phyloP scores from a whole-genome alignment of 2,888 invertebrate species.

The Abrostola triplasia region DNA sequence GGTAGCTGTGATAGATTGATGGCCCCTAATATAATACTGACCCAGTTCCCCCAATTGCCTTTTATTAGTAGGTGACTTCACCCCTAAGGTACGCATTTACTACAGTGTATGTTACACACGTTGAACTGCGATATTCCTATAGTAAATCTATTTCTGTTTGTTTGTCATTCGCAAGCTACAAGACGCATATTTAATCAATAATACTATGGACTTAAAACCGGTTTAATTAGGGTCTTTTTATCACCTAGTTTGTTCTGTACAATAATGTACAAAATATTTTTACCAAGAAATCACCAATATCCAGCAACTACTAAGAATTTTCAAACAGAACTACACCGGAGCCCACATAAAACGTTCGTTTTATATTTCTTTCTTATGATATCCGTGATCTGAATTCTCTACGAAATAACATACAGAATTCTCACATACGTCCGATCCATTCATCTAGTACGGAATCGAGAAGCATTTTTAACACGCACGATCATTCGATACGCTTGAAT shows the following conservation, averaged over 20 bases:
- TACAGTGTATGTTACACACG: not conserved
- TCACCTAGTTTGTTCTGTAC: too few species aligned
- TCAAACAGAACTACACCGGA: too few species aligned
- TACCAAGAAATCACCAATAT: too few species aligned
- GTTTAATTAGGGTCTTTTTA: too few species aligned
- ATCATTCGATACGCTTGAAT: constrained; percentile 30
- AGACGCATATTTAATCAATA: too few species aligned
- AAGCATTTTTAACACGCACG: constrained; percentile 42
- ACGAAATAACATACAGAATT: constrained; percentile 23
- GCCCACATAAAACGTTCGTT: not conserved
- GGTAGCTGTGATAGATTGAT: constrained; percentile 17
- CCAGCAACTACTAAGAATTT: too few species aligned
- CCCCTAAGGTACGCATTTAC: not conserved
- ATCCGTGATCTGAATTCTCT: constrained; percentile 32
- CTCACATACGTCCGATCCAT: constrained; percentile 24
- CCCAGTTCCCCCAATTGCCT: constrained; percentile 20
- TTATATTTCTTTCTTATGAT: constrained; percentile 29
- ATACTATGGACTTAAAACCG: too few species aligned
- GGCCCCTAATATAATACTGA: constrained; percentile 15
- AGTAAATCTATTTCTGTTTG: too few species aligned
- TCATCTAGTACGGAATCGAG: constrained; percentile 42
- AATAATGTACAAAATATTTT: too few species aligned
- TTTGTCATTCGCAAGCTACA: too few species aligned
- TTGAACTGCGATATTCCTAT: not conserved
- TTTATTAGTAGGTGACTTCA: constrained; percentile 12